phyloP scores from a whole-genome alignment of 2,797 vertebrate genomes.

The Ibycter americanus region DNA sequence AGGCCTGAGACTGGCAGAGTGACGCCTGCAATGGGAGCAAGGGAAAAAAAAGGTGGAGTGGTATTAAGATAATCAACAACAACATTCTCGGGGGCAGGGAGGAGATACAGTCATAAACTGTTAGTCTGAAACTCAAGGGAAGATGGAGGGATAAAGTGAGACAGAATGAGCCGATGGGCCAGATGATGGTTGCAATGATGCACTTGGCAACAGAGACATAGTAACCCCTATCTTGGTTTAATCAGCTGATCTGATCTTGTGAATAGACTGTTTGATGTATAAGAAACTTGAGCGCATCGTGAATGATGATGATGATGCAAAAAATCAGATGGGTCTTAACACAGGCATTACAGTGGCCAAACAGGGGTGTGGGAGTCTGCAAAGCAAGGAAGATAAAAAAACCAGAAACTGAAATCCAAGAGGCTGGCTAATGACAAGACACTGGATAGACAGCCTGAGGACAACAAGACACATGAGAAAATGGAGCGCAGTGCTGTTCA shows the following conservation, averaged over 20 bases:
- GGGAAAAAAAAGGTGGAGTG: neutral
- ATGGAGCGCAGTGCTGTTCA: neutral
- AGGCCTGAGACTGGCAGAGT: constrained; percentile 12
- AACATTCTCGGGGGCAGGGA: neutral
- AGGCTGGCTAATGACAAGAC: neutral
- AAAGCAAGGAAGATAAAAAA: neutral
- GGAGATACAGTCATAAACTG: constrained; percentile 14
- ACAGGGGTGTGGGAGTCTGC: neutral
- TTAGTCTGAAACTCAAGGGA: constrained; percentile 22
- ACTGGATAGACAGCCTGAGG: neutral
- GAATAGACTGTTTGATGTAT: neutral
- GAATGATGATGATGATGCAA: neutral
- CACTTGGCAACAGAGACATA: neutral
- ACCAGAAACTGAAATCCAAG: neutral
- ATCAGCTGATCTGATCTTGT: neutral
- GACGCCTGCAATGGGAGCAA: neutral
- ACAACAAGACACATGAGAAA: neutral
- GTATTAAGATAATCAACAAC: neutral
- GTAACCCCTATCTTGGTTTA: neutral
- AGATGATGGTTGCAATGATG: neutral
- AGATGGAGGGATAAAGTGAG: constrained; percentile 42
- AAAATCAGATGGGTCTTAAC: neutral
- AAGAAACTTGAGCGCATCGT: neutral
- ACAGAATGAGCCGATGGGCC: neutral
- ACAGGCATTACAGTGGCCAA: neutral